These are phyloP conservation scores for Melanargia galathea DNA, from an alignment of 2,888 invertebrate genomes.

Conservation along the genomic window DNA sequence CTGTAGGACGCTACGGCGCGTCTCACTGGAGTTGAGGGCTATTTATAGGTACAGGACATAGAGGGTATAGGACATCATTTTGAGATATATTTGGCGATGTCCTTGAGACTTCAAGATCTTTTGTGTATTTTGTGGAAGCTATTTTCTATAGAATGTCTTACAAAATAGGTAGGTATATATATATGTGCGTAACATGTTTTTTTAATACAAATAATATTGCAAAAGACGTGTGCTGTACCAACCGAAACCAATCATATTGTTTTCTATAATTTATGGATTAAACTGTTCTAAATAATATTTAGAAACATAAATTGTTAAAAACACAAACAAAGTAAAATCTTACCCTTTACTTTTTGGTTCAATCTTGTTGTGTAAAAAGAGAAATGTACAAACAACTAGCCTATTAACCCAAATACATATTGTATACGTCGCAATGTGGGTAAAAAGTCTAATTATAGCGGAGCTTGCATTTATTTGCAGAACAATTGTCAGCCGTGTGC, in stretches of 20 bases:
- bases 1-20: slow-evolving; percentile 6
- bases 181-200: too few relatives aligned
- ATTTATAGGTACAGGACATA: not conserved
- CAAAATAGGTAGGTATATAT: too few relatives aligned
- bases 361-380: not conserved
- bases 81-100: not conserved
- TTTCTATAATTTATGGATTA: too few relatives aligned
- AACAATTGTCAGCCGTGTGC: slow-evolving; percentile 7
- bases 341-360: not conserved
- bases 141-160: too few relatives aligned
- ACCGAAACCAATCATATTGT: too few relatives aligned
- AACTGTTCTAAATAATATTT: too few relatives aligned
- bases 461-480: slow-evolving; percentile 20
- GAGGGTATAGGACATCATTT: not conserved
- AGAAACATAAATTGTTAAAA: not conserved
- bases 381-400: slow-evolving; percentile 10
- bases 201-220: too few relatives aligned
- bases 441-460: slow-evolving; percentile 24
- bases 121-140: not conserved
- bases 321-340: slow-evolving; percentile 1
- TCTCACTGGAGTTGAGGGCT: slow-evolving; percentile 9
- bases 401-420: slow-evolving; percentile 27
- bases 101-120: not conserved
- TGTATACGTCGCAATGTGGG: slow-evolving; percentile 13
- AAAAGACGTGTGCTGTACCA: too few relatives aligned